These are phyloP conservation scores for Ruditapes philippinarum DNA, from an alignment of 1,140 invertebrate species.

Conservation along the genomic window DNA sequence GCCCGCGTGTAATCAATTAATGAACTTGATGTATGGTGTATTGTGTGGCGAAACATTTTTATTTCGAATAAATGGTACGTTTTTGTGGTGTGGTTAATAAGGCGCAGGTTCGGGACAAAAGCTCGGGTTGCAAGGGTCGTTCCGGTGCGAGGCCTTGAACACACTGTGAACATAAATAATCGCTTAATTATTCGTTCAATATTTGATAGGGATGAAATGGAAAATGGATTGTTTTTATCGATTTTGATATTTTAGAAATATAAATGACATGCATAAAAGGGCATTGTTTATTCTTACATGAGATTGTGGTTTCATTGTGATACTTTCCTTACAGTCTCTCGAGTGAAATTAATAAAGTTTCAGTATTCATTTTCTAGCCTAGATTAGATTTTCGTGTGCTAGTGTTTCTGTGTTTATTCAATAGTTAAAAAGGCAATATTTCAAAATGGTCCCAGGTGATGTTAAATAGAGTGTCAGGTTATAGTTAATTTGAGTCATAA, in stretches of 20 bases:
- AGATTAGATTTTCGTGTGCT: background rate
- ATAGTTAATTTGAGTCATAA: conserved; percentile 22
- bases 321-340: background rate
- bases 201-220: background rate
- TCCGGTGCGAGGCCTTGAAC: background rate
- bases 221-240: background rate
- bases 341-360: background rate
- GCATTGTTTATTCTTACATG: background rate
- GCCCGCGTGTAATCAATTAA: conserved; percentile 7
- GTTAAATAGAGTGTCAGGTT: background rate
- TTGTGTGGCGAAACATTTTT: conserved; percentile 1
- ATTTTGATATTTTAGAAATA: background rate
- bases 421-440: background rate
- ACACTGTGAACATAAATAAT: background rate
- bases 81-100: background rate
- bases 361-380: background rate
- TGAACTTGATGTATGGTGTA: conserved; percentile 4
- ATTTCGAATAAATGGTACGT: background rate
- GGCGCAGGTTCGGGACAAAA: background rate
- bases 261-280: background rate
- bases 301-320: too few species aligned
- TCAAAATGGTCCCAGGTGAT: background rate
- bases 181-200: conserved; percentile 2
- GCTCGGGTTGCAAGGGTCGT: background rate
- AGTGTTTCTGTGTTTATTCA: background rate